Evolutionary conservation across 2,888 invertebrate genomes (phyloP).

Genomic region (Microdon myrmicae): DNA sequence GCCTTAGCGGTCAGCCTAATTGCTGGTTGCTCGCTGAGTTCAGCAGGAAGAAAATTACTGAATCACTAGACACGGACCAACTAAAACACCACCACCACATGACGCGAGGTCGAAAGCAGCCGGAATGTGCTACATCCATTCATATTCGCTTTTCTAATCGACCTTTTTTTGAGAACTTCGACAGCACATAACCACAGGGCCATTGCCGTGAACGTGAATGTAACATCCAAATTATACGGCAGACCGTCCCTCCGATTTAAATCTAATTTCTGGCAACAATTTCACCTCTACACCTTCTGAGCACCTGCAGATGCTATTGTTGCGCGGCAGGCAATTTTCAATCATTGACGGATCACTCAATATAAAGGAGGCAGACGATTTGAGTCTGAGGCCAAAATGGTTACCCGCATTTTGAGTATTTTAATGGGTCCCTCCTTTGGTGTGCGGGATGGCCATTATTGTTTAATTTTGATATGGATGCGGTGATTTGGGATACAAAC

Average conservation of each 20-base stretch:
- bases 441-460: conserved; percentile 33
- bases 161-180: neutral
- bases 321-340: conserved; percentile 24
- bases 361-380: conserved; percentile 13
- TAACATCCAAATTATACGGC: conserved; percentile 27
- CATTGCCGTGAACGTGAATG: conserved; percentile 23
- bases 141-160: neutral
- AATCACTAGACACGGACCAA: conserved; percentile 4
- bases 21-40: conserved; percentile 10
- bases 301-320: conserved; percentile 22
- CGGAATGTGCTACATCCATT: conserved; percentile 1
- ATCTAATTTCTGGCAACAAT: neutral
- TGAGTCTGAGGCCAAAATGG: conserved; percentile 34
- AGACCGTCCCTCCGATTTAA: conserved; percentile 9
- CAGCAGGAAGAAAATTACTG: conserved; percentile 8
- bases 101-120: conserved; percentile 16
- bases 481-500: conserved; percentile 30
- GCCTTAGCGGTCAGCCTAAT: conserved; percentile 30
- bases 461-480: conserved; percentile 24
- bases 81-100: neutral
- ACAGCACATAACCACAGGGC: conserved; percentile 16
- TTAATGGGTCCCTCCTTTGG: conserved; percentile 29
- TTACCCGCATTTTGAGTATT: conserved; percentile 35
- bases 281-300: conserved; percentile 16
- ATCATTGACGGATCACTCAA: conserved; percentile 31